phyloP scores from a whole-genome alignment of 2,888 invertebrate species.

The Melipona bicolor region DNA sequence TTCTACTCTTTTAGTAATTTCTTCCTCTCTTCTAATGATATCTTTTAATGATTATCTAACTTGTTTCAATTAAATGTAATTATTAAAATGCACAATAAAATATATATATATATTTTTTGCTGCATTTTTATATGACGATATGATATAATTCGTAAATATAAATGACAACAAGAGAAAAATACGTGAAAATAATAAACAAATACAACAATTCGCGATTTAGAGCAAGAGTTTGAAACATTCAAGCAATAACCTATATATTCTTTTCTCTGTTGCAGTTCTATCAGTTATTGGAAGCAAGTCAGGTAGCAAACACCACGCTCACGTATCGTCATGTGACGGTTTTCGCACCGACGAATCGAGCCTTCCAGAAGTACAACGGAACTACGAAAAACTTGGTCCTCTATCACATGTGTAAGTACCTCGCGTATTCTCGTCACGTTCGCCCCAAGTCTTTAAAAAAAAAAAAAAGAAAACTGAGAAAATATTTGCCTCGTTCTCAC shows the following conservation, averaged over 20 bases:
- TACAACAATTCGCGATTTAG: not conserved
- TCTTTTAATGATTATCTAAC: not conserved
- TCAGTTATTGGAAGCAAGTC: conserved; percentile 89
- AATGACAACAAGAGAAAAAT: no score
- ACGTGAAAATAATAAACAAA: not conserved
- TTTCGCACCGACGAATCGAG: conserved; percentile 95
- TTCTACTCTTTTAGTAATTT: not conserved
- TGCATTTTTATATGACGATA: no score
- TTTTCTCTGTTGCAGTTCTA: conserved; percentile 89
- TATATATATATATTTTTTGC: no score
- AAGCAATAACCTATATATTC: not conserved
- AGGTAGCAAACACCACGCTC: conserved; percentile 90
- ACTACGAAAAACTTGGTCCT: conserved; percentile 88
- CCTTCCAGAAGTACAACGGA: conserved; percentile 90
- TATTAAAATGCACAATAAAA: not conserved
- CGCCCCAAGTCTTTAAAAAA: not conserved
- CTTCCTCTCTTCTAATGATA: not conserved
- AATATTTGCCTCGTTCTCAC: not conserved
- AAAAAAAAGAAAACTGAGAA: no score
- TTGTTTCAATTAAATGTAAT: not conserved
- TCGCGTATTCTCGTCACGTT: not conserved
- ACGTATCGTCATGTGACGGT: conserved; percentile 92
- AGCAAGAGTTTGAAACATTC: no score
- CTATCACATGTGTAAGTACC: conserved; percentile 93
- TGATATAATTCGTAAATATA: no score